Conservation (phyloP, 2,113 vertebrate species). For the Gymnobelideus leadbeateri region DNA sequence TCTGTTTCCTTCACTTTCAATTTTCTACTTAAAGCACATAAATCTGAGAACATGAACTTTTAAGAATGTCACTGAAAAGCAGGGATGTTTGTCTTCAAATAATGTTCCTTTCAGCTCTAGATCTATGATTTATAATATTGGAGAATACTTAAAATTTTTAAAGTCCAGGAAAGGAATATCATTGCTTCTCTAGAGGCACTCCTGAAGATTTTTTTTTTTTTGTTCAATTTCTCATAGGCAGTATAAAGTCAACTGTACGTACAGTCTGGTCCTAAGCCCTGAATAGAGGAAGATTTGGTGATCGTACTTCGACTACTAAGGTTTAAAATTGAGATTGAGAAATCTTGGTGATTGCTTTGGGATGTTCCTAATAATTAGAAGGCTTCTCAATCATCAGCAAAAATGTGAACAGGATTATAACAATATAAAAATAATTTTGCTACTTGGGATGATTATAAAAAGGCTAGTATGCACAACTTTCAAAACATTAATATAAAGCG, state of each 20-base stretch:
- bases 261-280: conserved; percentile 22
- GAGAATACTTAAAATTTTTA: not conserved
- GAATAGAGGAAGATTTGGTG: not conserved
- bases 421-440: not conserved
- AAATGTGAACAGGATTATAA: not conserved
- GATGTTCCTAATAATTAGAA: not conserved
- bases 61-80: not conserved
- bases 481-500: not conserved
- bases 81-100: not conserved
- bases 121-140: not conserved
- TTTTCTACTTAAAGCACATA: not conserved
- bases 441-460: not conserved
- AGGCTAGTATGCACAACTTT: not conserved
- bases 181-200: not conserved
- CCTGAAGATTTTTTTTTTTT: not conserved
- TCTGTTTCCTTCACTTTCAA: not conserved
- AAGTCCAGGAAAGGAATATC: not conserved
- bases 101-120: not conserved
- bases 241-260: not conserved
- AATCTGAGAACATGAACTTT: not conserved
- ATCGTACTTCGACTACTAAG: not conserved
- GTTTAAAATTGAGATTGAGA: not conserved
- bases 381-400: not conserved
- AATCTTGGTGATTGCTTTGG: not conserved
- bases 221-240: not conserved